These are phyloP conservation scores for Charanyca ferruginea DNA, from an alignment of 2,888 invertebrate species.

Conservation along the genomic window DNA sequence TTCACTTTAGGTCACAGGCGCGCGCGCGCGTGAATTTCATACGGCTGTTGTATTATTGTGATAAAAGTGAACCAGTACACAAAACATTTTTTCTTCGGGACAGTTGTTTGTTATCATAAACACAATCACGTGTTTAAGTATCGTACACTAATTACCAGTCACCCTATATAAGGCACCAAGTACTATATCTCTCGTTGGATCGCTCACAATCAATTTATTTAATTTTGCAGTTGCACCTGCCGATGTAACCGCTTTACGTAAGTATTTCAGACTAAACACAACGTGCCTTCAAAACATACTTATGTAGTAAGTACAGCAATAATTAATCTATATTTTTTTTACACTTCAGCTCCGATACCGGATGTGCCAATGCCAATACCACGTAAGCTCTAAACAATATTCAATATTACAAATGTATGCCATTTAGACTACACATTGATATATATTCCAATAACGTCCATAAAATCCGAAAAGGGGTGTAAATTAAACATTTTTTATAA, in stretches of 20 bases:
- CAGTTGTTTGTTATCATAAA: too few relatives aligned
- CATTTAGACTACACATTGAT: background rate
- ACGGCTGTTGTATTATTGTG: too few relatives aligned
- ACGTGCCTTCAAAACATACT: background rate
- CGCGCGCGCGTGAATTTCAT: too few relatives aligned
- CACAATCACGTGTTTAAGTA: too few relatives aligned
- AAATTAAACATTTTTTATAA: constrained; percentile 40
- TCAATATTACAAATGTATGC: constrained; percentile 15
- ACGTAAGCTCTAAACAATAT: constrained; percentile 58
- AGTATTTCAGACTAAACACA: constrained; percentile 44
- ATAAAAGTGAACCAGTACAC: too few relatives aligned
- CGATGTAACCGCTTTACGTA: constrained; percentile 65
- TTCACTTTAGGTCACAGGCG: too few relatives aligned
- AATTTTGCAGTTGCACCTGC: constrained; percentile 62
- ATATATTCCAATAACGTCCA: constrained; percentile 1
- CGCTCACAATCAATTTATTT: background rate
- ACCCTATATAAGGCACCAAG: background rate
- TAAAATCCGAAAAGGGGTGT: background rate
- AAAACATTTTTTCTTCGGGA: too few relatives aligned
- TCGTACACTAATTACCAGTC: too few relatives aligned
- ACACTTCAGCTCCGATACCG: constrained; percentile 64
- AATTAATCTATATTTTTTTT: constrained; percentile 1
- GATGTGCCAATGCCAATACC: constrained; percentile 61
- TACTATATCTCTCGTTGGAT: background rate
- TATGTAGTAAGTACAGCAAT: constrained; percentile 1